Base-by-base conservation (phyloP, 2,888 invertebrate genomes). In the Onthophagus sagittarius region DNA sequence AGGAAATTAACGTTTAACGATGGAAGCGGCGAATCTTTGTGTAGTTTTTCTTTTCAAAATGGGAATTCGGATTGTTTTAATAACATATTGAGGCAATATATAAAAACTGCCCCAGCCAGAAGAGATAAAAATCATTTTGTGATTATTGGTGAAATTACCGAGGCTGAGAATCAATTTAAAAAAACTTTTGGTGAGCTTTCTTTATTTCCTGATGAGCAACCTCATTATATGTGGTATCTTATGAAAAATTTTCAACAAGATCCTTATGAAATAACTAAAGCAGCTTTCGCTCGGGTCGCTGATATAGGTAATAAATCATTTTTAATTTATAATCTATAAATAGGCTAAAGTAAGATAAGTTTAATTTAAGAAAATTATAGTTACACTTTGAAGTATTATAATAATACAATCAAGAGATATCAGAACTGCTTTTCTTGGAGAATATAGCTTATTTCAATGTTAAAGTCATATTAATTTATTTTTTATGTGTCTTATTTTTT, bases 151-250 rank as follows among this genome's bases (percentile, higher is more conserved):
- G 88, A 88, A 72, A 83, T 92, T 0, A 90, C 91, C 6, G 88
- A 88, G 0, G 91, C 92, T 77, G 89, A 90, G 7, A 89, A 90
- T 78, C 93, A 93, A 31, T 83, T 97, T 76, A 92, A 93, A 78
- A 91, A 90, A 82, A 96, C 97, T 0, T 97, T 98, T 82, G 94
- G 94, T 2, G 95, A 96, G 79, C 85, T 97, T 76, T 92, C 96
- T 81, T 89, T 98, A 75, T 93, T 94, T 82, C 89, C 90, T 14
- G 93, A 93, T 79, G 89, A 89, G 71, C 23, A 23, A 53, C 88
- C 90, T 0, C 89, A 91, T 80, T 89, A 90, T 39, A 90, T 92
- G 0, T 93, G 92, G 92, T 88, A 87, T 75, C 86, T 90, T 79
- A 85, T 90, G 15, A 87, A 86, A 78, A 89, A 88, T 81, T 85